These are phyloP conservation scores for Darevskia mixta DNA, from an alignment of 2,797 vertebrate genomes.

Conservation along the genomic window DNA sequence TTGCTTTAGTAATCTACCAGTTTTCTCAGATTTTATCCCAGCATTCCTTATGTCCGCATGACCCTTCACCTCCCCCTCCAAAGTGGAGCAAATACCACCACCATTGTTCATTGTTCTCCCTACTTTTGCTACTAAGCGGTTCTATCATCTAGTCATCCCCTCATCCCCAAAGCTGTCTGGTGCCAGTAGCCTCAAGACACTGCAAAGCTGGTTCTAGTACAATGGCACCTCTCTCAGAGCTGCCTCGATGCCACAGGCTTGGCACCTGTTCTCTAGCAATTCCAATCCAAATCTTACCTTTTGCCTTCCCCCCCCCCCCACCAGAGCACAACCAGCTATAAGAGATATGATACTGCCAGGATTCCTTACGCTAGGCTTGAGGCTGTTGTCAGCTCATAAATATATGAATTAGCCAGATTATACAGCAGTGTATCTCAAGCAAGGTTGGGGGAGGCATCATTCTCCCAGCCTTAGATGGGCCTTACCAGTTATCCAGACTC, in stretches of 20 bases:
- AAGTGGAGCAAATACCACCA: background rate
- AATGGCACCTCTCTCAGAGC: background rate
- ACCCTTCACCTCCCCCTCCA: too few relatives aligned
- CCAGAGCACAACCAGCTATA: background rate
- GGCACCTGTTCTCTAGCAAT: background rate
- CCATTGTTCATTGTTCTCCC: background rate
- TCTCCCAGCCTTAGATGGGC: background rate
- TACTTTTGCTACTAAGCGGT: background rate
- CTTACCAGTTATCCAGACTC: background rate
- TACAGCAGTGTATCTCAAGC: background rate
- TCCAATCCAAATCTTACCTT: background rate
- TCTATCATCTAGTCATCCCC: too few relatives aligned
- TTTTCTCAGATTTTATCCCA: background rate
- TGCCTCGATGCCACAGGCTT: background rate
- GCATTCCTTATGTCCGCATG: too few relatives aligned
- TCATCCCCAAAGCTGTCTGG: background rate
- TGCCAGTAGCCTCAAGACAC: background rate
- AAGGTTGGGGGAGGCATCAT: background rate
- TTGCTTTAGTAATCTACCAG: background rate
- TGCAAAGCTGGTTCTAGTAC: background rate
- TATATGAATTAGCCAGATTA: background rate
- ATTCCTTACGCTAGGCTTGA: constrained; percentile 16
- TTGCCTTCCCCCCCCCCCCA: background rate
- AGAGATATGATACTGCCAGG: background rate
- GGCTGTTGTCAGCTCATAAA: background rate